Base-by-base conservation (phyloP, 2,113 vertebrate species). In the Hemibagrus wyckioides region DNA sequence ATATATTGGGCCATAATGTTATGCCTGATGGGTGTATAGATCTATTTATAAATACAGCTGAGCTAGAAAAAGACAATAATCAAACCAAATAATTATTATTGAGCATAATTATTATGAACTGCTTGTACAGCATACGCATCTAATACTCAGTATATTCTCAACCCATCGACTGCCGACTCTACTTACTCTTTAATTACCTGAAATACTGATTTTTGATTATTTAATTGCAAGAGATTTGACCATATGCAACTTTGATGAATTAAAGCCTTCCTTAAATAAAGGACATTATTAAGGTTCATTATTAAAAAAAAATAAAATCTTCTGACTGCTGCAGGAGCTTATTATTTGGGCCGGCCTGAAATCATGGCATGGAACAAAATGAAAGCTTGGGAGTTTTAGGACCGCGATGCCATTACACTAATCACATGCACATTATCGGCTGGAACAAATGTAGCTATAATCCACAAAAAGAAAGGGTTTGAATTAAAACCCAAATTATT, bases 331-430 rank as follows among this genome's bases (percentile, higher is more conserved):
- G 52, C 28, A 19, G 14, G 30, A 3, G 4, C 52, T 56, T 36
- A 36, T 8, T 23, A 39, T 25, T 39, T 54, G 4, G 13, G 23
- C 59, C 59, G 41, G 30, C 50, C 59, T 80, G 85, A 69, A 85
- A 76, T n/a, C 28, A 17, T 48, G 56, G 19, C 14, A 30, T 50
- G 19, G 75, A 85, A 44, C 41, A 63, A 63, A 85, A 61, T 65
- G 84, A 79, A 80, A 80, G 75, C 85, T 80, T 69, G 69, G 5
- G 50, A 80, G 44, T 33, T 61, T n/a, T 36, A 86, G 75, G 84
- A 33, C 17, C 4, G 13, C 30, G 36, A 2, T 52, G 41, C 61
- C 59, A 65, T 61, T 21, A 67, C 9, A 10, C 14, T 33, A 65
- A 67, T 30, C 48, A 67, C 85, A 86, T 86, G 85, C 85, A 80